phyloP scores from a whole-genome alignment of 2,113 vertebrate genomes.

The Tapirus terrestris region DNA sequence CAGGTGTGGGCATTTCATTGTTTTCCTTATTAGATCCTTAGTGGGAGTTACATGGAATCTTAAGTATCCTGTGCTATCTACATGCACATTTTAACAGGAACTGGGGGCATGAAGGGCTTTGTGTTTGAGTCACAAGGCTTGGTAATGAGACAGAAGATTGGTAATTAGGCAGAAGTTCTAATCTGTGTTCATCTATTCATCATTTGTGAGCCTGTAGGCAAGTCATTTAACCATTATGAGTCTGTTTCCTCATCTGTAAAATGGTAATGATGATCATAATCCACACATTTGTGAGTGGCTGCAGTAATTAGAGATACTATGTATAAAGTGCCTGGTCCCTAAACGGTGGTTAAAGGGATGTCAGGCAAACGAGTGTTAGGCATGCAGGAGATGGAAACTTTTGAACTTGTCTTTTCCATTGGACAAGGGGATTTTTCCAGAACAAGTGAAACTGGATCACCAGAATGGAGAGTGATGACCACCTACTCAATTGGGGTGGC shows the following conservation, averaged over 20 bases:
- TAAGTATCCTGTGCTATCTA: background rate
- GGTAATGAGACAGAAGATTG: constrained; percentile 48
- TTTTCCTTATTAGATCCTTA: background rate
- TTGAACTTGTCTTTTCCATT: background rate
- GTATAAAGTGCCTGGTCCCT: background rate
- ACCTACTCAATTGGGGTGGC: too few relatives aligned
- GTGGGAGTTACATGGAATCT: background rate
- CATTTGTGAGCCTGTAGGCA: constrained; percentile 28
- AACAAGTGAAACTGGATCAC: background rate
- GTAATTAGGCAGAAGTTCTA: constrained; percentile 48
- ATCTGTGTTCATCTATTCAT: background rate
- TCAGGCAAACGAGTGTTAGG: background rate
- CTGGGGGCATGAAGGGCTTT: background rate
- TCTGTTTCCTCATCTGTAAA: constrained; percentile 48
- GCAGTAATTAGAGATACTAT: background rate
- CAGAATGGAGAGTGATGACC: background rate
- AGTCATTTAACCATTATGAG: constrained; percentile 18
- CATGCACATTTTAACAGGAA: constrained; percentile 5
- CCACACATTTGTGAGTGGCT: background rate
- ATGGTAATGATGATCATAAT: background rate
- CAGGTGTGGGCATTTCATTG: background rate
- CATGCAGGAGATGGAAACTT: background rate
- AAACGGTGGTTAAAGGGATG: background rate
- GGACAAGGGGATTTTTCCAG: background rate
- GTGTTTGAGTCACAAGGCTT: constrained; percentile 34